phyloP scores from a whole-genome alignment of 2,888 invertebrate genomes.

The Orgyia antiqua region DNA sequence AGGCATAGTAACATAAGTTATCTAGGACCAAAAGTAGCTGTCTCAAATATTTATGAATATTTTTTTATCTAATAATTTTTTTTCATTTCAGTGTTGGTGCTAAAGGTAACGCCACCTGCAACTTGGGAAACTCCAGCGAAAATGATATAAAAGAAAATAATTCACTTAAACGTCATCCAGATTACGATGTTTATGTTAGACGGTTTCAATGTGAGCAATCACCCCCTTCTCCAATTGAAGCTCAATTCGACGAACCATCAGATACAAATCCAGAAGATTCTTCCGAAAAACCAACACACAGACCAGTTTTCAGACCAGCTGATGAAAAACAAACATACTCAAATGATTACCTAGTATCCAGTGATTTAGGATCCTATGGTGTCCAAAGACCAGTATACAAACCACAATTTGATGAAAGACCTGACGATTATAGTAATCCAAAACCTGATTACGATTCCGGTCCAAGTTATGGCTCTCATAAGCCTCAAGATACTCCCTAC shows the following conservation, averaged over 20 bases:
- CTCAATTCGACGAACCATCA: constrained; percentile 43
- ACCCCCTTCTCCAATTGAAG: constrained; percentile 54
- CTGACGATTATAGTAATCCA: constrained; percentile 46
- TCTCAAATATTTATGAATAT: too few relatives aligned
- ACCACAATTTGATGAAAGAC: constrained; percentile 42
- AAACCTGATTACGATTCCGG: constrained; percentile 48
- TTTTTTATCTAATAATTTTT: too few relatives aligned
- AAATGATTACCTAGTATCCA: constrained; percentile 41
- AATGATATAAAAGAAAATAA: constrained; percentile 54
- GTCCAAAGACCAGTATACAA: constrained; percentile 28
- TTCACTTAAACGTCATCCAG: constrained; percentile 49
- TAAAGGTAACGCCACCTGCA: constrained; percentile 69
- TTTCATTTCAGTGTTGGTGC: constrained; percentile 58
- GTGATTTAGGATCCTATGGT: constrained; percentile 32
- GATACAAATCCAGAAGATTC: constrained; percentile 8
- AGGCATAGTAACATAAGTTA: too few relatives aligned
- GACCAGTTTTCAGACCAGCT: constrained; percentile 57
- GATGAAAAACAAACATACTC: constrained; percentile 48
- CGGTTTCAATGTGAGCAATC: constrained; percentile 61
- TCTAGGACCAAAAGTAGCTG: too few relatives aligned
- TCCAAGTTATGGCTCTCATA: constrained; percentile 56
- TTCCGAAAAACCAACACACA: constrained; percentile 34
- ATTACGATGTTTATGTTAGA: constrained; percentile 63
- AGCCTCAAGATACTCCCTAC: constrained; percentile 52
- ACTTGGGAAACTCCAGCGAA: constrained; percentile 53